A percentile compares a stretch with the other conserved stretches of the same genome.
Evolutionary conservation across 2,888 invertebrate species (phyloP).

Genomic region (Monoplex corrugatus): DNA sequence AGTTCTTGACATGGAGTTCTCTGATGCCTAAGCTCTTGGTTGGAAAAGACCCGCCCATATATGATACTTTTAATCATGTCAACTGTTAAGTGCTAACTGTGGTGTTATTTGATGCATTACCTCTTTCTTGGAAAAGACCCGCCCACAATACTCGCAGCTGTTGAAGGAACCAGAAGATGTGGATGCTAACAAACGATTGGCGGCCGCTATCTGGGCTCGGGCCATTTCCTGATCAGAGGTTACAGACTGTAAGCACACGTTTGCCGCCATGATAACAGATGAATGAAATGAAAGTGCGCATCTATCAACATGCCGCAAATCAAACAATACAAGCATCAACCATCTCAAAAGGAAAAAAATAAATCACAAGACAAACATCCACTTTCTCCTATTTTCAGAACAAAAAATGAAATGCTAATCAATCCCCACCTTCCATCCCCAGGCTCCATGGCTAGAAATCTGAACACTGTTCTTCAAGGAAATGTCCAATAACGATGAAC

Average conservation of each 20-base stretch:
- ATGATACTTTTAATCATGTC: too few relatives aligned
- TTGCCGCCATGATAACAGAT: conserved; percentile 16
- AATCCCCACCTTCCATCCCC: too few relatives aligned
- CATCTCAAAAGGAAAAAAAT: not conserved
- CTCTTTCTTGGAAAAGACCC: conserved; percentile 60
- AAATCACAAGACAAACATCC: not conserved
- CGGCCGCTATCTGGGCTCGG: conserved; percentile 49
- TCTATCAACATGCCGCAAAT: not conserved
- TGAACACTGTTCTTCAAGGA: not conserved
- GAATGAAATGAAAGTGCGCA: conserved; percentile 20
- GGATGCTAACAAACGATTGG: conserved; percentile 46
- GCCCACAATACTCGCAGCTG: conserved; percentile 57
- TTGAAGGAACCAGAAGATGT: conserved; percentile 45
- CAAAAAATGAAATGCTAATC: too few relatives aligned
- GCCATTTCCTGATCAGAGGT: conserved; percentile 49
- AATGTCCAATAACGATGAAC: not conserved
- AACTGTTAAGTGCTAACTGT: too few relatives aligned
- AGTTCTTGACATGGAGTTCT: not conserved
- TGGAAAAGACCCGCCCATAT: conserved; percentile 59
- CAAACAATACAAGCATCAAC: too few relatives aligned
- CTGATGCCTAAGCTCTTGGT: conserved; percentile 50
- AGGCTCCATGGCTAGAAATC: too few relatives aligned
- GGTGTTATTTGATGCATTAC: conserved; percentile 18
- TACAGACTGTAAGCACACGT: conserved; percentile 37
- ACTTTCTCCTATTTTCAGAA: not conserved